Conservation (phyloP, 2,113 vertebrate genomes). For the Dunckerocampus dactyliophorus region DNA sequence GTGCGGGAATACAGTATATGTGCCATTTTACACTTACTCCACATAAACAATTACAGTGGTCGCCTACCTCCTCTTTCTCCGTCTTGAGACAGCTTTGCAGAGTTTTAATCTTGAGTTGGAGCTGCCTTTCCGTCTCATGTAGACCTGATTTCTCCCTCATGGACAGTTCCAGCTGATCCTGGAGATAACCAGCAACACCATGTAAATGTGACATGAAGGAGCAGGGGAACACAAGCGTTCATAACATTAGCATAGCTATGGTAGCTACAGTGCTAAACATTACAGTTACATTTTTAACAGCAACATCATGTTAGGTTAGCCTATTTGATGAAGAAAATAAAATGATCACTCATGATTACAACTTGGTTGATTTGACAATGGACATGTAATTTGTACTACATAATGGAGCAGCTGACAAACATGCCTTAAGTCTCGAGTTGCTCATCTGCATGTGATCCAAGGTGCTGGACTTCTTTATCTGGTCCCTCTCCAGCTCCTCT, state of each 20-base stretch:
- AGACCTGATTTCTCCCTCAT: conserved; percentile 87
- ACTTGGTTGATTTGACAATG: too few relatives aligned
- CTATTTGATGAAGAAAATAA: too few relatives aligned
- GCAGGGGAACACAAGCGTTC: neutral
- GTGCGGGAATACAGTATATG: neutral
- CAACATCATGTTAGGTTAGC: too few relatives aligned
- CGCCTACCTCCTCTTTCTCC: conserved; percentile 91
- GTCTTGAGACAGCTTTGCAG: conserved; percentile 91
- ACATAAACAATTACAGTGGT: neutral
- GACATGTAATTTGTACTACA: neutral
- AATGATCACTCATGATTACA: neutral
- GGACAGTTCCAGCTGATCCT: conserved; percentile 91
- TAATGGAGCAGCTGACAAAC: neutral
- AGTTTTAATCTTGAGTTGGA: conserved; percentile 89
- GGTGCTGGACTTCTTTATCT: conserved; percentile 83
- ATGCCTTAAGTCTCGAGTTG: conserved; percentile 87
- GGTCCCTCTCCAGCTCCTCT: conserved; percentile 85
- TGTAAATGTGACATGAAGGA: too few relatives aligned
- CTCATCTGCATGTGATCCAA: conserved; percentile 87
- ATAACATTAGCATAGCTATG: too few relatives aligned
- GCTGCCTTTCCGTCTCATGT: conserved; percentile 89
- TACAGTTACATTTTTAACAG: too few relatives aligned
- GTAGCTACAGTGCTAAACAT: too few relatives aligned
- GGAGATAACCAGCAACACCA: conserved; percentile 36
- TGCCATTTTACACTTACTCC: neutral